Conservation (phyloP, 2,888 invertebrate genomes). For the Abscondita cerata region DNA sequence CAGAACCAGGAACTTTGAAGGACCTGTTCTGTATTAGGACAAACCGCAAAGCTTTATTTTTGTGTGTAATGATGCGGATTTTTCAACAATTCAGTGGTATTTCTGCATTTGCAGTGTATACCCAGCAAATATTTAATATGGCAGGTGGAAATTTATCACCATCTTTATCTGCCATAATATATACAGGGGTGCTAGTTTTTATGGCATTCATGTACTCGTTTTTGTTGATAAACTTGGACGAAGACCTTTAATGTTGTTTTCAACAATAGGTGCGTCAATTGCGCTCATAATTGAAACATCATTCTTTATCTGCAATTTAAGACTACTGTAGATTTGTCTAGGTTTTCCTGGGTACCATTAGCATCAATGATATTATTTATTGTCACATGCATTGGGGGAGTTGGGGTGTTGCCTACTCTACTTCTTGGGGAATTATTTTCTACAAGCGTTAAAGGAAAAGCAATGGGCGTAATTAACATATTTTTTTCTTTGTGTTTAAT, state of each 20-base stretch:
- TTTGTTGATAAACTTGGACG: constrained; percentile 26
- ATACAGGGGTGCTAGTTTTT: constrained; percentile 36
- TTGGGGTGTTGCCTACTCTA: constrained; percentile 48
- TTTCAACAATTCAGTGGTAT: constrained; percentile 49
- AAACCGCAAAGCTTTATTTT: constrained; percentile 46
- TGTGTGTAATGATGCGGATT: constrained; percentile 45
- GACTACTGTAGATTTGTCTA: constrained; percentile 48
- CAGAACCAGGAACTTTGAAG: constrained; percentile 48
- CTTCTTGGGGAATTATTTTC: constrained; percentile 34
- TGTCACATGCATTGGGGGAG: constrained; percentile 37
- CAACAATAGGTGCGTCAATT: constrained; percentile 20
- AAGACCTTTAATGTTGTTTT: background rate
- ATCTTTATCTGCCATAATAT: constrained; percentile 47
- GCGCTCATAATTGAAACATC: constrained; percentile 38
- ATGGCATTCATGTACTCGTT: constrained; percentile 22
- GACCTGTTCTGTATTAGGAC: constrained; percentile 44
- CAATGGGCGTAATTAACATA: constrained; percentile 18
- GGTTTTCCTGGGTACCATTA: too few species aligned
- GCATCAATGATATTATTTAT: too few species aligned
- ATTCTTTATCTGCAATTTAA: constrained; percentile 46
- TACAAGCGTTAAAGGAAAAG: too few species aligned
- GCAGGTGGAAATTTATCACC: constrained; percentile 46
- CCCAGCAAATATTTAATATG: constrained; percentile 48
- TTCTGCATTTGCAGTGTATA: constrained; percentile 43
- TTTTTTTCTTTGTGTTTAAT: constrained; percentile 21